Evolutionary conservation across 2,888 invertebrate species (phyloP).

Genomic region (Gisinianus flammeolus): DNA sequence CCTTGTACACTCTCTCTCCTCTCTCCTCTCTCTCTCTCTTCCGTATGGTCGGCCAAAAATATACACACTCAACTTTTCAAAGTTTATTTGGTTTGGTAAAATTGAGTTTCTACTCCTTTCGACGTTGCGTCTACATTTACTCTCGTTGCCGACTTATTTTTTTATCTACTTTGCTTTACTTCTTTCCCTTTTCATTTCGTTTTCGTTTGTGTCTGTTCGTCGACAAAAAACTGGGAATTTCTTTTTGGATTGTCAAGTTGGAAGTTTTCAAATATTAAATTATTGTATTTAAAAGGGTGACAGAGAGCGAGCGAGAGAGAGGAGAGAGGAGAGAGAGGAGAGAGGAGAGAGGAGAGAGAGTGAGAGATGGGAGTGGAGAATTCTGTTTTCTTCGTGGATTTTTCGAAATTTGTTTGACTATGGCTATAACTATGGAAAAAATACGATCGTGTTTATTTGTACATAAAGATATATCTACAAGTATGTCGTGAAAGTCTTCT

Average conservation of each 20-base stretch:
- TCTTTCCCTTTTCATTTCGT: background rate
- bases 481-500: too few relatives aligned
- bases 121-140: background rate
- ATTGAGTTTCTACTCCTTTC: background rate
- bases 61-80: background rate
- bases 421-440: too few relatives aligned
- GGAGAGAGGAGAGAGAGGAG: background rate
- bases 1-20: background rate
- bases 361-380: background rate
- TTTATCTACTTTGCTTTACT: background rate
- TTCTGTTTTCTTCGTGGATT: background rate
- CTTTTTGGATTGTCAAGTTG: too few relatives aligned
- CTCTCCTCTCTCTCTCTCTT: background rate
- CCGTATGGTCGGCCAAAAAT: background rate
- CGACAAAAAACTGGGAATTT: too few relatives aligned
- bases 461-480: too few relatives aligned
- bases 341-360: background rate
- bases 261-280: slow-evolving; percentile 7
- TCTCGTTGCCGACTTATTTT: background rate
- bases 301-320: background rate
- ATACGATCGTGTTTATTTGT: too few relatives aligned
- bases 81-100: background rate
- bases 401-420: too few relatives aligned
- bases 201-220: too few relatives aligned
- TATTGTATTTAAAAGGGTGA: slow-evolving; percentile 1